phyloP scores from a whole-genome alignment of 2,113 vertebrate genomes.

The Passer domesticus region DNA sequence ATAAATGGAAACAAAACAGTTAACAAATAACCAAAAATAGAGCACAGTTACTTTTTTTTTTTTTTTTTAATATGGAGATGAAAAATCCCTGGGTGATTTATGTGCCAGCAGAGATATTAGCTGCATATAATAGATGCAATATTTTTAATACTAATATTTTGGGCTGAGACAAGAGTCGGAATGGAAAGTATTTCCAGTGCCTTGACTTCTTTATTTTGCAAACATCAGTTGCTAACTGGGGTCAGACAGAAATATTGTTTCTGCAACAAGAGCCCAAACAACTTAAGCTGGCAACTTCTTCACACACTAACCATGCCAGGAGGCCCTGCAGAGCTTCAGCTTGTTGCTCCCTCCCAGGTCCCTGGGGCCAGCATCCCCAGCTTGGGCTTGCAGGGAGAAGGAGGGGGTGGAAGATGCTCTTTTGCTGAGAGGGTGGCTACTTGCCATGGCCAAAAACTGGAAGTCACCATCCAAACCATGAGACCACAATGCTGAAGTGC shows the following conservation, averaged over 20 bases:
- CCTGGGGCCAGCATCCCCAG: fast-evolving
- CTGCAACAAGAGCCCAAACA: slow-evolving; percentile 65
- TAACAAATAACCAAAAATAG: slow-evolving; percentile 47
- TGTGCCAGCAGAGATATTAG: slow-evolving; percentile 48
- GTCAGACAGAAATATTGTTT: slow-evolving; percentile 69
- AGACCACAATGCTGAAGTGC: fast-evolving
- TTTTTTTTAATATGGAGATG: not conserved
- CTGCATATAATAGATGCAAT: slow-evolving; percentile 49
- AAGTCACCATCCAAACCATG: not conserved
- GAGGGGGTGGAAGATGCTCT: not conserved
- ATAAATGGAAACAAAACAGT: slow-evolving; percentile 9
- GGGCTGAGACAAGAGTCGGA: slow-evolving; percentile 50
- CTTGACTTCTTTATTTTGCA: slow-evolving; percentile 71
- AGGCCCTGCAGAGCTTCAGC: slow-evolving; percentile 22
- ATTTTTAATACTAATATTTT: slow-evolving; percentile 71
- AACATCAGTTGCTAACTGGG: slow-evolving; percentile 70
- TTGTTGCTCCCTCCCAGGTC: not conserved
- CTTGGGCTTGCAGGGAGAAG: not conserved
- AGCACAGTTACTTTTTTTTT: not conserved
- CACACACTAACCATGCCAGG: not conserved
- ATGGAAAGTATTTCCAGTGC: slow-evolving; percentile 69
- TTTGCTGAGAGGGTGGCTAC: not conserved
- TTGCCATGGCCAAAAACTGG: fast-evolving
- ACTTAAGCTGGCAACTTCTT: slow-evolving; percentile 46
- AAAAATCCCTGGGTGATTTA: slow-evolving; percentile 49